Conservation (phyloP, 2,797 vertebrate species). For the Pogoniulus pusillus region DNA sequence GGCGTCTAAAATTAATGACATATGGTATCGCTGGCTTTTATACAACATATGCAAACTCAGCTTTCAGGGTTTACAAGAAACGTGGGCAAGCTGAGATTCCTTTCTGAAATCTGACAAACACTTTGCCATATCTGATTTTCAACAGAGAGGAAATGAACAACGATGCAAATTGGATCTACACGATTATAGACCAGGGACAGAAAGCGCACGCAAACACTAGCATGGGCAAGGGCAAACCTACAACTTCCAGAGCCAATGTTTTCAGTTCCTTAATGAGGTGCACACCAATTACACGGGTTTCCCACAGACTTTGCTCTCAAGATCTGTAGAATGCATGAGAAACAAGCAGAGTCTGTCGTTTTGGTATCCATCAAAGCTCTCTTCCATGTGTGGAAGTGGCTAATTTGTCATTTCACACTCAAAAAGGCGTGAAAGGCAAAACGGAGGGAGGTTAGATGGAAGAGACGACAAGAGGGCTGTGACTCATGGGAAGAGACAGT, state of each 20-base stretch:
- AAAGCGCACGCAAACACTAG: background rate
- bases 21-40: constrained; percentile 19
- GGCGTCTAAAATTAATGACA: constrained; percentile 52
- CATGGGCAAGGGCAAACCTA: background rate
- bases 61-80: background rate
- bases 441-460: constrained; percentile 30
- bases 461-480: background rate
- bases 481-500: constrained; percentile 21
- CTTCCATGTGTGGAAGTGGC: constrained; percentile 73
- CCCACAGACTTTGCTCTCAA: constrained; percentile 64
- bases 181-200: background rate
- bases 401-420: constrained; percentile 80
- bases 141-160: constrained; percentile 36
- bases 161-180: background rate
- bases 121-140: background rate
- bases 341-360: constrained; percentile 63
- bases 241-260: background rate
- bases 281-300: constrained; percentile 35
- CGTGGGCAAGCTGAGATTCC: background rate
- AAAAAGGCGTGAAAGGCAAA: constrained; percentile 72
- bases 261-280: constrained; percentile 25
- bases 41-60: constrained; percentile 42
- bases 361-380: constrained; percentile 69
- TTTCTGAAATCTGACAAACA: constrained; percentile 8
- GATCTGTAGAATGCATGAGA: constrained; percentile 64